phyloP scores from a whole-genome alignment of 2,888 invertebrate species.

The Pandemis corylana region DNA sequence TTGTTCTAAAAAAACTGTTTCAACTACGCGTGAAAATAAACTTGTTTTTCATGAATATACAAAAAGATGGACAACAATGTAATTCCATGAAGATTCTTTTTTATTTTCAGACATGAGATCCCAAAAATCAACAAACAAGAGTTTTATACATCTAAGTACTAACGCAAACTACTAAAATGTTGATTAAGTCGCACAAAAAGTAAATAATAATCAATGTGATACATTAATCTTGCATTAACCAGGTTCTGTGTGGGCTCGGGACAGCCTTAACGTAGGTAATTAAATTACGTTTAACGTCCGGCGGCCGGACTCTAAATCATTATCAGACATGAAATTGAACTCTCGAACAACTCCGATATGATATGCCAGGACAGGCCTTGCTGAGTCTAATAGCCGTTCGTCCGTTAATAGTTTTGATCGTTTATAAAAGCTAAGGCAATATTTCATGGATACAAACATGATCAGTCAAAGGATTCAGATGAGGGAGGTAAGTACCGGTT shows the following conservation, averaged over 20 bases:
- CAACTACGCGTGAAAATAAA: too few species aligned
- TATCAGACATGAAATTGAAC: constrained; percentile 64
- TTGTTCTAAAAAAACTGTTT: too few species aligned
- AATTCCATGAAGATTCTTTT: too few species aligned
- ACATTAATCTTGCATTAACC: constrained; percentile 79
- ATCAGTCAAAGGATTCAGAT: background rate
- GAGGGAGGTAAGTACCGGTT: background rate
- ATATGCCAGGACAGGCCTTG: constrained; percentile 47
- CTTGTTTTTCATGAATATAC: too few species aligned
- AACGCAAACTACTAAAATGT: background rate
- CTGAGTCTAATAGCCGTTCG: constrained; percentile 18
- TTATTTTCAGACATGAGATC: too few species aligned
- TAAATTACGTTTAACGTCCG: constrained; percentile 75
- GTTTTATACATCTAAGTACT: background rate
- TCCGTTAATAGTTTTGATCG: constrained; percentile 9
- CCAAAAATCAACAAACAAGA: too few species aligned
- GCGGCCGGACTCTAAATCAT: constrained; percentile 70
- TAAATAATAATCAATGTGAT: constrained; percentile 54
- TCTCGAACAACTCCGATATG: constrained; percentile 52
- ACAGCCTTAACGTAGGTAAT: constrained; percentile 62
- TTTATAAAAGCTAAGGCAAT: constrained; percentile 9
- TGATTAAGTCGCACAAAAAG: constrained; percentile 30
- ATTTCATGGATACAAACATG: constrained; percentile 1
- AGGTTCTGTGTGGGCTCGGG: constrained; percentile 76
- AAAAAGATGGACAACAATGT: too few species aligned